A percentile compares a stretch with the other conserved stretches of the same genome.
These are phyloP conservation scores for Gymnorhina tibicen DNA, from an alignment of 2,113 vertebrate genomes.

Conservation along the genomic window DNA sequence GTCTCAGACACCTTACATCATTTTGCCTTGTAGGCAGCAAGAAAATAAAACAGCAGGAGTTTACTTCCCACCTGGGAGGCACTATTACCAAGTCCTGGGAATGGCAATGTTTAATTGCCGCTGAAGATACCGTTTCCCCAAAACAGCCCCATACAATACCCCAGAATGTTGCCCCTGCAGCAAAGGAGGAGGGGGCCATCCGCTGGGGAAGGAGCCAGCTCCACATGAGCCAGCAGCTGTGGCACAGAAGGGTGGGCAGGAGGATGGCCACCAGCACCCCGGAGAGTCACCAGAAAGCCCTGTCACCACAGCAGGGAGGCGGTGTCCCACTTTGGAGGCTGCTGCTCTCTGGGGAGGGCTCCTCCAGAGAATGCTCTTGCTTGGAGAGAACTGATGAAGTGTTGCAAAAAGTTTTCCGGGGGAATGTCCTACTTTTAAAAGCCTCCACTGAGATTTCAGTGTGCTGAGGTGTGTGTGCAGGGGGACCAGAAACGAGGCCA, in stretches of 20 bases:
- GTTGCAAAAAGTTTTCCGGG: background rate
- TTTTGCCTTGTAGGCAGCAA: background rate
- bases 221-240: rapidly evolving
- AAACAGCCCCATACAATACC: background rate
- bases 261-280: background rate
- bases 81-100: background rate
- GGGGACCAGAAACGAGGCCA: background rate
- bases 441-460: background rate
- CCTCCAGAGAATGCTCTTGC: background rate
- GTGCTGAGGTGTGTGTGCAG: background rate
- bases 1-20: background rate
- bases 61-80: background rate
- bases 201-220: background rate
- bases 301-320: background rate
- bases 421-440: conserved; percentile 48
- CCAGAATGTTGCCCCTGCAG: background rate
- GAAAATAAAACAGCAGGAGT: background rate
- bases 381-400: conserved; percentile 10
- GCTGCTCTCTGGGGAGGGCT: background rate
- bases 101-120: background rate
- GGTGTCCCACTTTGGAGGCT: conserved; percentile 8
- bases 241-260: background rate
- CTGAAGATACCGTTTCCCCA: background rate
- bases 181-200: background rate
- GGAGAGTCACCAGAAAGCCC: background rate